phyloP scores from a whole-genome alignment of 2,888 invertebrate species.

The Acronicta leporina region DNA sequence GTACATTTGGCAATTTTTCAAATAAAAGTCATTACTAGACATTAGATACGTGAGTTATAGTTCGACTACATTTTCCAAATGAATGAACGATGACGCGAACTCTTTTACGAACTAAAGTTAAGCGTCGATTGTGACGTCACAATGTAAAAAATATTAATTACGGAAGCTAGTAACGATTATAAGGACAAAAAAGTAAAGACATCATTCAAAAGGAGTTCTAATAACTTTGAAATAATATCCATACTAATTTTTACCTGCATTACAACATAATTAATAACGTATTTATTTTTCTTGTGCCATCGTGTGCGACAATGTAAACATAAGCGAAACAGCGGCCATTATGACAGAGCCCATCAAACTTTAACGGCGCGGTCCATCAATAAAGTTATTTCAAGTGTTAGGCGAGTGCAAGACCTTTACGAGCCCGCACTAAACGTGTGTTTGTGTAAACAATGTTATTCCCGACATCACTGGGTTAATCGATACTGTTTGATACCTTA shows the following conservation, averaged over 20 bases:
- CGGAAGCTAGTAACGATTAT: too few species aligned
- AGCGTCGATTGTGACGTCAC: constrained; percentile 26
- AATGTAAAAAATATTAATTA: constrained; percentile 17
- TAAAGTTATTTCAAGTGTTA: constrained; percentile 69
- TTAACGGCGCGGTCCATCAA: constrained; percentile 61
- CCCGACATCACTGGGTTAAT: constrained; percentile 48
- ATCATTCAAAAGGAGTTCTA: too few species aligned
- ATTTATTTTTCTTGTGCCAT: constrained; percentile 21
- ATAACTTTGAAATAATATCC: too few species aligned
- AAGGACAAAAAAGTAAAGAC: too few species aligned
- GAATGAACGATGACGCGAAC: constrained; percentile 42
- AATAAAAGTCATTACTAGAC: constrained; percentile 52
- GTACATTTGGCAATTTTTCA: constrained; percentile 29
- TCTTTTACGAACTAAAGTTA: constrained; percentile 42
- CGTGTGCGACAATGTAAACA: constrained; percentile 60
- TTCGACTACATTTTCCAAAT: constrained; percentile 40
- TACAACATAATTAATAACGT: neutral
- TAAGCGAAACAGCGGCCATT: constrained; percentile 48
- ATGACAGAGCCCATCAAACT: constrained; percentile 63
- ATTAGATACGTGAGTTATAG: constrained; percentile 49
- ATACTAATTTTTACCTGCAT: too few species aligned
- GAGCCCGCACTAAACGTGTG: constrained; percentile 47
- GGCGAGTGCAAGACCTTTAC: constrained; percentile 57
- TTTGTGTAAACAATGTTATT: constrained; percentile 52
- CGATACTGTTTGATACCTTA: constrained; percentile 27